Evolutionary conservation across 2,113 vertebrate species (phyloP).

Genomic region (Struthio camelus): DNA sequence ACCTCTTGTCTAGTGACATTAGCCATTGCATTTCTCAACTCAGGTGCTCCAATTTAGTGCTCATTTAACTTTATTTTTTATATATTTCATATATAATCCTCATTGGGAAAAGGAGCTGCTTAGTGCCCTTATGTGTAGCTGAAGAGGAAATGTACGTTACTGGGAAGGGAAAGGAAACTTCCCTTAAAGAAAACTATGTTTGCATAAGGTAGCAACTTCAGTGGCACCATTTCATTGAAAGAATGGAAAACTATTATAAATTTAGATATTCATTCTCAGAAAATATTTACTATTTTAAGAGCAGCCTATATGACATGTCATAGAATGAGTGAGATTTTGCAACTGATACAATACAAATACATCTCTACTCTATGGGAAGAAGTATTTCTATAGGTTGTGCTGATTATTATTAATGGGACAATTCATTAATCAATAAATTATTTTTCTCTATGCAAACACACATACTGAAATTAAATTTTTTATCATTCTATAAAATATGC

Average conservation of each 20-base stretch:
- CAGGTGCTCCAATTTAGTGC: not conserved
- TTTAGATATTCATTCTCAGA: not conserved
- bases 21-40: not conserved
- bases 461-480: not conserved
- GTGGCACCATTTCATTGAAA: not conserved
- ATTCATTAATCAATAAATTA: conserved; percentile 1
- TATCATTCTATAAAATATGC: not conserved
- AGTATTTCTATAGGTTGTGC: not conserved
- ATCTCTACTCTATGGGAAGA: not conserved
- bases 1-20: not conserved
- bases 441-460: conserved; percentile 23
- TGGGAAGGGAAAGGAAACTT: not conserved
- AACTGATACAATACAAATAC: not conserved
- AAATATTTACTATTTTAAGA: not conserved
- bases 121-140: not conserved
- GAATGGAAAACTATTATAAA: not conserved
- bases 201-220: not conserved
- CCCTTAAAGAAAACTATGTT: not conserved
- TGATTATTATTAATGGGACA: not conserved
- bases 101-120: not conserved
- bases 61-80: not conserved
- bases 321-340: not conserved
- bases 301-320: not conserved
- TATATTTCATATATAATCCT: not conserved
- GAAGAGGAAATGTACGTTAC: not conserved